These are phyloP conservation scores for Malurus alboscapulatus DNA, from an alignment of 2,113 vertebrate genomes.

Conservation along the genomic window DNA sequence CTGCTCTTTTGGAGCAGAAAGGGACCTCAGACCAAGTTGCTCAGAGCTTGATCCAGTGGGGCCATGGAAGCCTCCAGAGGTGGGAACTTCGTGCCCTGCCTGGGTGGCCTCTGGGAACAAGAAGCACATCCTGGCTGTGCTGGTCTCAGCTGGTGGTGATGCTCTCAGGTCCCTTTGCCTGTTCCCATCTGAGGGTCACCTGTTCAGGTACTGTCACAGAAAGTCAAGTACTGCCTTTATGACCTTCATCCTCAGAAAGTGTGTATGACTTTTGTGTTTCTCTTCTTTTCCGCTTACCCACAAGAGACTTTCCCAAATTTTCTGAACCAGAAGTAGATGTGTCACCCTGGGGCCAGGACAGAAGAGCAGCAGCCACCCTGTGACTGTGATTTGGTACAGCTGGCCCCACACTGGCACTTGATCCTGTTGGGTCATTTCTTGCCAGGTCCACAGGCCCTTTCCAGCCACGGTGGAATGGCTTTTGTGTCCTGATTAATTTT, in stretches of 20 bases:
- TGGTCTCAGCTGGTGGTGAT: neutral
- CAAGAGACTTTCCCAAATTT: neutral
- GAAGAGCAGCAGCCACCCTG: accelerated
- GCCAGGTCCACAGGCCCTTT: neutral
- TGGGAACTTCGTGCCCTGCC: neutral
- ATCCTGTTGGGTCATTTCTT: neutral
- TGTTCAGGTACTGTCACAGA: neutral
- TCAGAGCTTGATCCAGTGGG: neutral
- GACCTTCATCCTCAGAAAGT: neutral
- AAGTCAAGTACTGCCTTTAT: neutral
- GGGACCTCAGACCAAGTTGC: accelerated
- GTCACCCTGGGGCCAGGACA: neutral
- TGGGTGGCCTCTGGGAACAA: neutral
- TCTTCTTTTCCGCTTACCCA: neutral
- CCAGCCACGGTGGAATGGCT: neutral
- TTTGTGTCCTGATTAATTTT: neutral
- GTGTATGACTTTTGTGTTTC: neutral
- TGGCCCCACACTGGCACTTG: neutral
- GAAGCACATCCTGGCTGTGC: neutral
- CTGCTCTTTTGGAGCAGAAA: neutral
- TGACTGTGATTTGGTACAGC: neutral
- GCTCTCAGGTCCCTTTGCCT: neutral
- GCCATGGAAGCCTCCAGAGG: neutral
- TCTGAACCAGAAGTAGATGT: neutral
- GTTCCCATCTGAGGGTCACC: neutral